Conservation (phyloP, 1,140 invertebrate genomes). For the Euwallacea fornicatus region DNA sequence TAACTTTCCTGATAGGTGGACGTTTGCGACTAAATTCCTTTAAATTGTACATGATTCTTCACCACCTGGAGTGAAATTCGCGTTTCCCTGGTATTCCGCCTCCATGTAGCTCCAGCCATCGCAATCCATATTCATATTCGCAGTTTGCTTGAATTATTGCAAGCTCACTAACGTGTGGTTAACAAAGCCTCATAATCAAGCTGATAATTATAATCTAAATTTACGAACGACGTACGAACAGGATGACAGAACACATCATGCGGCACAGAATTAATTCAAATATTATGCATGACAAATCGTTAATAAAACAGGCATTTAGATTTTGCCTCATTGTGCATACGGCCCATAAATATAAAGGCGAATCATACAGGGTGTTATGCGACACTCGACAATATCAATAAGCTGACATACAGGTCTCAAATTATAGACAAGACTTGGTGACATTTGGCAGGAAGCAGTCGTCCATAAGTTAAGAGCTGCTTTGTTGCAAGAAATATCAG, state of each 20-base stretch:
- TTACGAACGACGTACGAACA: conserved; percentile 10
- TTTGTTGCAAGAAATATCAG: background rate
- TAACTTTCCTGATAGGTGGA: no score
- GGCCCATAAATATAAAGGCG: background rate
- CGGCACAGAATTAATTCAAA: conserved; percentile 28
- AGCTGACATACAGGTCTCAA: background rate
- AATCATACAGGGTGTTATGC: background rate
- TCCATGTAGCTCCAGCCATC: no score
- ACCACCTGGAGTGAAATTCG: no score
- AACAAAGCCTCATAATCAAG: background rate
- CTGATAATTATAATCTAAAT: conserved; percentile 15
- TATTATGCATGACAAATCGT: conserved; percentile 32
- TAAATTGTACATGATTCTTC: no score
- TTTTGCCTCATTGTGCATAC: background rate
- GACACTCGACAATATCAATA: background rate
- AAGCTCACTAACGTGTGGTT: background rate
- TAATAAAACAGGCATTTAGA: conserved; percentile 26
- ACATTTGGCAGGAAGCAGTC: background rate
- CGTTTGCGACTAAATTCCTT: no score
- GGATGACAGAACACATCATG: conserved; percentile 8
- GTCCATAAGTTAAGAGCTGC: background rate
- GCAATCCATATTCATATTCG: no score
- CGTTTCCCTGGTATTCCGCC: no score
- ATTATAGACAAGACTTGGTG: background rate
- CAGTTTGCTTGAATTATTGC: no score